Base-by-base conservation (phyloP, 2,797 vertebrate species). In the Spondyliosoma cantharus region DNA sequence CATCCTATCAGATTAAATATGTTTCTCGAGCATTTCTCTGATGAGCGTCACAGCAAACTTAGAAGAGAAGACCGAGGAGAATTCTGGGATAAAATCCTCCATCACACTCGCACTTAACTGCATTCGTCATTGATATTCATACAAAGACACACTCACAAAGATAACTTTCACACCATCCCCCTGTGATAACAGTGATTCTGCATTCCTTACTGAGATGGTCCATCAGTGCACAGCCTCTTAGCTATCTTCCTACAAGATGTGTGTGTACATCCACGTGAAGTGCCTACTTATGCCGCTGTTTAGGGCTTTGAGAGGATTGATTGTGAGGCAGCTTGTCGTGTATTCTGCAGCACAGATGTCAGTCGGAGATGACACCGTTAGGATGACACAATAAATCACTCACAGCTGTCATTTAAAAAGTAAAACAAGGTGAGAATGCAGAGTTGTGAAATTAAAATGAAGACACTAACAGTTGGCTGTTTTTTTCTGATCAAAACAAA, bases 71-170 rank as follows among this genome's bases (percentile, higher is more conserved):
- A 57, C 13, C 56, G 29, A 25, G 64, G 27, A 46, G 7, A 13
- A 74, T 53, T 61, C 67, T 50, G 50, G 56, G 19, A 61, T 63
- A 54, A 61, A 8, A 42, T 37, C 71, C 7, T 54, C 8, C 16
- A 50, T 70, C 67, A 59, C 61, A 74, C 22, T 59, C 86, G 22
- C 68, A 76, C n/a, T 80, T 74, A 42, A 73, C 74, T 75, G 75
- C 83, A 85, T 89, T 85, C 75, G 78, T 90, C 77, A 87, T 62
- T 84, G 78, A 86, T 76, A 79, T 84, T 86, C 73, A 72, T 79
- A 68, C 67, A 86, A 74, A 71, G 76, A 85, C 37, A 78, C 78
- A 74, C 27, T 80, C 80, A 86, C 81, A 90, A 11, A 37, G 32
- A 37, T 42, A 74, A 25, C 65, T 88, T 83, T 78, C 81, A 78